Conservation (phyloP, 35 echinoderm and acorn worm genomes). For the Apostichopus californicus region DNA sequence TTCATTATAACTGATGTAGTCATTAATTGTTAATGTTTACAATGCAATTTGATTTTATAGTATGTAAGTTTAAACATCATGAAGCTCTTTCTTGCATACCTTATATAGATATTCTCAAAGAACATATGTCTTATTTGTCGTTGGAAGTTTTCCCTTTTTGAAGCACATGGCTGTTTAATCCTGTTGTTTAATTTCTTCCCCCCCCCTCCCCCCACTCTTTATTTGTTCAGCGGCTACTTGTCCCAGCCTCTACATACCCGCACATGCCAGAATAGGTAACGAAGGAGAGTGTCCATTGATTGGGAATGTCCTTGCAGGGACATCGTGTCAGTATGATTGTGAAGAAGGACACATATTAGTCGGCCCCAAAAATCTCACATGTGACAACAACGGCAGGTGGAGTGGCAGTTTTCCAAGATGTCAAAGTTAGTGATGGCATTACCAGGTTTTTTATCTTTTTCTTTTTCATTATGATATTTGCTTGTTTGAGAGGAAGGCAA, state of each 20-base stretch:
- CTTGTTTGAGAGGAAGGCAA: too few species aligned
- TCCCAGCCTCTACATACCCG: conserved; percentile 25
- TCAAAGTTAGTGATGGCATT: conserved; percentile 24
- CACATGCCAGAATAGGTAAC: conserved; percentile 18
- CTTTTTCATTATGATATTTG: too few species aligned
- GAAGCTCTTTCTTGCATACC: not conserved
- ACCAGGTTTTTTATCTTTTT: too few species aligned
- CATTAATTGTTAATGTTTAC: too few species aligned
- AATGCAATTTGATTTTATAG: too few species aligned
- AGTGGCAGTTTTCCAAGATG: conserved; percentile 34
- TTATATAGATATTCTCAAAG: not conserved
- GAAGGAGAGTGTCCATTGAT: not conserved
- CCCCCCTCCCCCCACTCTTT: too few species aligned
- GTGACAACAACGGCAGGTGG: conserved; percentile 43
- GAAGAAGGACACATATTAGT: conserved; percentile 52
- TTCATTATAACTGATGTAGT: too few species aligned
- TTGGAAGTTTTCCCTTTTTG: too few species aligned
- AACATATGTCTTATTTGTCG: too few species aligned
- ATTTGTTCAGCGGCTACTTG: not conserved
- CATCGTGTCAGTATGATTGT: conserved; percentile 7
- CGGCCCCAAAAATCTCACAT: not conserved
- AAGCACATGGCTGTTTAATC: not conserved
- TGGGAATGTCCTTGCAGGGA: conserved; percentile 2
- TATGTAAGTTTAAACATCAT: too few species aligned
- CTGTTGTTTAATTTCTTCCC: not conserved